Evolutionary conservation across 2,888 invertebrate genomes (phyloP).

Genomic region (Hermodice carunculata): DNA sequence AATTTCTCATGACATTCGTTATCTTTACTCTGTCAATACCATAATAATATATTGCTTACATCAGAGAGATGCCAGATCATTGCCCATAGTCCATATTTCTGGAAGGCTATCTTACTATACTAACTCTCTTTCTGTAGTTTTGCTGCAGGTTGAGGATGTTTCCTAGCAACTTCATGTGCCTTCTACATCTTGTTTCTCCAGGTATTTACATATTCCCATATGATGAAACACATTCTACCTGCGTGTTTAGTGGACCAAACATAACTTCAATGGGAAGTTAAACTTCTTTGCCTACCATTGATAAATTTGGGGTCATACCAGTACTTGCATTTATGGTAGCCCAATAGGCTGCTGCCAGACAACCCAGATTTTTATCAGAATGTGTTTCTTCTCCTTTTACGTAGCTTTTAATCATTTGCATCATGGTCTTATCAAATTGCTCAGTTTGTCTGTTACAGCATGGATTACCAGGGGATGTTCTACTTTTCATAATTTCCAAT

Average conservation of each 20-base stretch:
- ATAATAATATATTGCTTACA: too few species aligned
- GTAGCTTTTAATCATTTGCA: too few species aligned
- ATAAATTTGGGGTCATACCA: not conserved
- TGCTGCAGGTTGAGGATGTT: not conserved
- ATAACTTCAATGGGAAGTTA: not conserved
- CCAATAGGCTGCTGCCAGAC: not conserved
- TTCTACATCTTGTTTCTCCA: not conserved
- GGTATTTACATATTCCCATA: not conserved
- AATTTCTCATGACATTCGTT: too few species aligned
- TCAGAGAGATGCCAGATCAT: too few species aligned
- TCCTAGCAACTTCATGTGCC: not conserved
- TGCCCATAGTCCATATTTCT: too few species aligned
- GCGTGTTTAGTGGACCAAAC: not conserved
- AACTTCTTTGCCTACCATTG: not conserved
- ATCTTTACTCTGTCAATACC: too few species aligned
- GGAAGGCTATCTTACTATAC: not conserved
- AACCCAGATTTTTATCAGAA: not conserved
- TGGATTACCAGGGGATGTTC: too few species aligned
- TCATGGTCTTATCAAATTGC: too few species aligned
- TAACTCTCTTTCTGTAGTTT: not conserved
- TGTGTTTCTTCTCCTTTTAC: too few species aligned
- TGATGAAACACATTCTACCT: not conserved
- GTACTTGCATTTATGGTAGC: not conserved
- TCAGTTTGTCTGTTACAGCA: too few species aligned
- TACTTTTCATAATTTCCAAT: too few species aligned